Conservation (phyloP, 1,140 invertebrate species). For the Drosophila littoralis region DNA sequence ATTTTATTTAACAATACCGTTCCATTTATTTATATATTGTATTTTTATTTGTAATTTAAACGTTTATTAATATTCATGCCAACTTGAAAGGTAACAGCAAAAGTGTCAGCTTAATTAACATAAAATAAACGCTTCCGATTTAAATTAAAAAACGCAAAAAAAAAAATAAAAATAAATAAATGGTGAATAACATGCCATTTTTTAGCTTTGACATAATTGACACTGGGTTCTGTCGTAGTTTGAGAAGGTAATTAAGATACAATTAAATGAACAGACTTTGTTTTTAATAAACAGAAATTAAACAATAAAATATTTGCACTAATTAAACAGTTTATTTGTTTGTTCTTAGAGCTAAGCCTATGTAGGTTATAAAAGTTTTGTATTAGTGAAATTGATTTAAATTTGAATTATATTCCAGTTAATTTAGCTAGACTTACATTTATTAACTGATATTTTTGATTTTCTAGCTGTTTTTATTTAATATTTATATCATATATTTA, state of each 20-base stretch:
- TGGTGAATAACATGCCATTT: slow-evolving; percentile 10
- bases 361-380: slow-evolving; percentile 62
- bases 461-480: slow-evolving; percentile 24
- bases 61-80: slow-evolving; percentile 19
- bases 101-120: slow-evolving; percentile 38
- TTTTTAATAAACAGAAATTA: neutral
- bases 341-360: slow-evolving; percentile 50
- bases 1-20: slow-evolving; percentile 1
- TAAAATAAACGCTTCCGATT: slow-evolving; percentile 21
- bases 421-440: slow-evolving; percentile 47
- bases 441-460: slow-evolving; percentile 65
- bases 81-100: slow-evolving; percentile 23
- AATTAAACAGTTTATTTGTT: slow-evolving; percentile 16
- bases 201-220: slow-evolving; percentile 58
- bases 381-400: slow-evolving; percentile 48
- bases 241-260: slow-evolving; percentile 3
- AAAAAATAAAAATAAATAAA: slow-evolving; percentile 3
- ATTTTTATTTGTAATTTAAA: slow-evolving; percentile 33
- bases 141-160: slow-evolving; percentile 5
- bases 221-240: slow-evolving; percentile 41
- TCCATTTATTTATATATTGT: slow-evolving; percentile 26
- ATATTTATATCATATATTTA: slow-evolving; percentile 19
- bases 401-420: slow-evolving; percentile 57
- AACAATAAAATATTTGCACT: slow-evolving; percentile 3
- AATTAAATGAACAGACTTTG: neutral